A percentile compares a stretch with the other conserved stretches of the same genome.
phyloP scores from a whole-genome alignment of 2,888 invertebrate genomes.

The Itoplectis maculator region DNA sequence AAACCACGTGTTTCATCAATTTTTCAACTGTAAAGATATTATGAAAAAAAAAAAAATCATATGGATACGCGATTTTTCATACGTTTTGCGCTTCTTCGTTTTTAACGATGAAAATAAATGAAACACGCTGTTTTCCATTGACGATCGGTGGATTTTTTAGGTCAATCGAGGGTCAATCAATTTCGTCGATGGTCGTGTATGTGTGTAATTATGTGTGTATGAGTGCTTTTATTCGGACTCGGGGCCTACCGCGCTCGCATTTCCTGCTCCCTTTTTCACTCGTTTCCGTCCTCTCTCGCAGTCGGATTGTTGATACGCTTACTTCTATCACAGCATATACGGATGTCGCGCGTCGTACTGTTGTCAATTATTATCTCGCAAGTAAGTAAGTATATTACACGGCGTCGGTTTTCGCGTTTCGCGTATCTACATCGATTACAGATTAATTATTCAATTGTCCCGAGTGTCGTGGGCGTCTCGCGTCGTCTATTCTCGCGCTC shows the following conservation, averaged over 20 bases:
- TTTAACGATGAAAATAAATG: too few species aligned
- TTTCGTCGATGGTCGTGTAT: constrained; percentile 26
- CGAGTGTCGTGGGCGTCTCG: background rate
- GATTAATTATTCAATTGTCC: constrained; percentile 39
- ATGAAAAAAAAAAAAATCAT: too few species aligned
- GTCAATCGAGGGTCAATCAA: constrained; percentile 8
- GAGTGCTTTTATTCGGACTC: constrained; percentile 41
- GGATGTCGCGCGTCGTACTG: constrained; percentile 69
- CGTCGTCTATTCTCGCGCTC: constrained; percentile 27
- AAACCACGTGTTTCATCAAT: too few species aligned
- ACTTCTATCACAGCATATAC: constrained; percentile 81
- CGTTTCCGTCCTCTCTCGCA: constrained; percentile 61
- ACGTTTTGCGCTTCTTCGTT: too few species aligned
- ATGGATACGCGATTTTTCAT: too few species aligned
- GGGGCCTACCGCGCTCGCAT: constrained; percentile 22
- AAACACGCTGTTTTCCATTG: too few species aligned
- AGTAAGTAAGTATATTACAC: constrained; percentile 60
- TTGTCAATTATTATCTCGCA: constrained; percentile 67
- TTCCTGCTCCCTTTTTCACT: constrained; percentile 29
- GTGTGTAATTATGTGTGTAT: constrained; percentile 10
- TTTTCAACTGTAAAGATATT: too few species aligned
- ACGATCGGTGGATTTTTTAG: too few species aligned
- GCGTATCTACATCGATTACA: constrained; percentile 60
- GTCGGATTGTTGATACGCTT: constrained; percentile 82
- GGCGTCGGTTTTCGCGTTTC: constrained; percentile 51